Evolutionary conservation across 2,797 vertebrate genomes (phyloP).

Genomic region (Nannoperca australis): DNA sequence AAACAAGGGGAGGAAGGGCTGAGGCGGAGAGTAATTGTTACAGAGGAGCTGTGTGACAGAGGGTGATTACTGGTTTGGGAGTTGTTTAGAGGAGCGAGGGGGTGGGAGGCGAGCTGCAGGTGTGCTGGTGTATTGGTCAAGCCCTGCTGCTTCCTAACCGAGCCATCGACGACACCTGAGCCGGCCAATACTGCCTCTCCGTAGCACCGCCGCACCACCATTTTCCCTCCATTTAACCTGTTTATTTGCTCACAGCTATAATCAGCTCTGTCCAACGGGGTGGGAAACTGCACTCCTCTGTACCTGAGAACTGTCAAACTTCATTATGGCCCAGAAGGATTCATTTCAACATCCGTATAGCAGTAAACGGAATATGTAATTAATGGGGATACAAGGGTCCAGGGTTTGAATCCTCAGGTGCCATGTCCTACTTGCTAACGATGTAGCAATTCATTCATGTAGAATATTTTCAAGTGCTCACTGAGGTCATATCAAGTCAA

Average conservation of each 20-base stretch:
- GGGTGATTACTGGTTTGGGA: slow-evolving; percentile 50
- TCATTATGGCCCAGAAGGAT: not conserved
- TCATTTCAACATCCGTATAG: not conserved
- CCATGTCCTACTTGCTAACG: too few species aligned
- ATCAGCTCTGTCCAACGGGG: slow-evolving; percentile 18
- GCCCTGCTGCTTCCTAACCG: slow-evolving; percentile 43
- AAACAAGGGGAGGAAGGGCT: slow-evolving; percentile 1
- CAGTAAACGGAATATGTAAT: not conserved
- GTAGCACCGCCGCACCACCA: not conserved
- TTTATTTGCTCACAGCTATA: slow-evolving; percentile 33
- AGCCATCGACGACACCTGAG: slow-evolving; percentile 51
- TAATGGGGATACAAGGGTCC: too few species aligned
- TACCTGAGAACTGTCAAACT: slow-evolving; percentile 1
- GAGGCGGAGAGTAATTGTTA: slow-evolving; percentile 32
- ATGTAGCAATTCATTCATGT: too few species aligned
- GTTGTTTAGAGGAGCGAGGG: slow-evolving; percentile 35
- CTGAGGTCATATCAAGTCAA: too few species aligned
- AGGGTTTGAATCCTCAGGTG: too few species aligned
- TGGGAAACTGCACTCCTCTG: slow-evolving; percentile 8
- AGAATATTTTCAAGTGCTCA: too few species aligned
- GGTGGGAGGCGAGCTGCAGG: slow-evolving; percentile 55
- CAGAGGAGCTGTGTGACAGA: slow-evolving; percentile 33
- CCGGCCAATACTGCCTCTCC: slow-evolving; percentile 31
- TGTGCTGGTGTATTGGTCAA: slow-evolving; percentile 51
- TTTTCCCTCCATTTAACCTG: not conserved